Evolutionary conservation across 2,113 vertebrate species (phyloP).

Genomic region (Candoia aspera): DNA sequence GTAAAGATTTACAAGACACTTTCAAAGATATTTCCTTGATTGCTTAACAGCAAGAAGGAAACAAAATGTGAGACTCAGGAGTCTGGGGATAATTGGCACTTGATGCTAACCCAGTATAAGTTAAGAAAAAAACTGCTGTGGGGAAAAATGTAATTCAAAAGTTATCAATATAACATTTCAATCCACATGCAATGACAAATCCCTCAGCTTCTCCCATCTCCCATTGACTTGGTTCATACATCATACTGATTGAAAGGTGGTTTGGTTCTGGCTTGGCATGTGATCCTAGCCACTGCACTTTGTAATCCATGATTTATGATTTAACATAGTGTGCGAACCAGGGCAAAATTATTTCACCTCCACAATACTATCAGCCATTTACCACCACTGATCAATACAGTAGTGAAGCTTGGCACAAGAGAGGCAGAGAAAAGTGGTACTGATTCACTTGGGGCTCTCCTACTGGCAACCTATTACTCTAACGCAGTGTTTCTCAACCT

Average conservation of each 20-base stretch:
- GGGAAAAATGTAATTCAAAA: background rate
- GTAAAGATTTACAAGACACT: background rate
- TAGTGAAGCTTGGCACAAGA: background rate
- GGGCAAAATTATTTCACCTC: background rate
- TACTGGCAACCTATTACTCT: background rate
- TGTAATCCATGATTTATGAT: background rate
- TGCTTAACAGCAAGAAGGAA: background rate
- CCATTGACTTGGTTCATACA: background rate
- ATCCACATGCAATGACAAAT: background rate
- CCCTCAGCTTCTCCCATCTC: background rate
- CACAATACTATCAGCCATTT: background rate
- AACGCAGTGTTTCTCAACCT: background rate
- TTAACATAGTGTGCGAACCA: background rate
- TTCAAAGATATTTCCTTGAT: conserved; percentile 19
- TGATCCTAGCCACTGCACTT: background rate
- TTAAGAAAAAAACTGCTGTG: background rate
- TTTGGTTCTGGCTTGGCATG: background rate
- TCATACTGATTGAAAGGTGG: background rate
- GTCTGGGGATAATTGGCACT: background rate
- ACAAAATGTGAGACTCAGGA: accelerated
- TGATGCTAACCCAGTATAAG: background rate
- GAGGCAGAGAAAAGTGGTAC: background rate
- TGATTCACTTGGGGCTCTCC: background rate
- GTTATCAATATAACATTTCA: background rate
- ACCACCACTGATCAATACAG: no score